Evolutionary conservation across 2,888 invertebrate species (phyloP).

Genomic region (Drosophila mimica): DNA sequence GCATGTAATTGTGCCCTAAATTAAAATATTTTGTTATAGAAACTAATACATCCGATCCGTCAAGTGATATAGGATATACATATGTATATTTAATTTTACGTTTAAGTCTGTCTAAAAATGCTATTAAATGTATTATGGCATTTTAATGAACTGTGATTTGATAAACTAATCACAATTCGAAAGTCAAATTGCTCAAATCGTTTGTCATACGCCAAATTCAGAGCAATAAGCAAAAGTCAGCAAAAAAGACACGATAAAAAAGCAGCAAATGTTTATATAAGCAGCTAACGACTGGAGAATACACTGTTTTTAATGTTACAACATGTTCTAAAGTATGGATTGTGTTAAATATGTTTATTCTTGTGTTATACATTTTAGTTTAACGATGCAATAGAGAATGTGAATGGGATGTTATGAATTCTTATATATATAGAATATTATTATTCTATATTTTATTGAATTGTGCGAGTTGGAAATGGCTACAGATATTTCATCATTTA

Average conservation of each 20-base stretch:
- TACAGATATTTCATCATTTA: background rate
- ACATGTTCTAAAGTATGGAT: background rate
- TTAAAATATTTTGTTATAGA: slow-evolving; percentile 21
- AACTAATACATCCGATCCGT: slow-evolving; percentile 23
- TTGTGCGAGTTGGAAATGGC: background rate
- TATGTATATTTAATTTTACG: background rate
- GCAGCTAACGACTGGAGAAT: slow-evolving; percentile 5
- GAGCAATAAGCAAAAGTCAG: slow-evolving; percentile 46
- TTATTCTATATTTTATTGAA: background rate
- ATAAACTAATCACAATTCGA: slow-evolving; percentile 74
- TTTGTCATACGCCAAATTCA: slow-evolving; percentile 64
- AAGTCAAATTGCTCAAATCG: slow-evolving; percentile 75
- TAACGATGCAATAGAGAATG: background rate
- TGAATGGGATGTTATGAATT: background rate
- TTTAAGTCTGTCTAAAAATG: slow-evolving; percentile 26
- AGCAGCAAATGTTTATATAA: background rate
- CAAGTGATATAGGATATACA: background rate
- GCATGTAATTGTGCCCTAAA: slow-evolving; percentile 42
- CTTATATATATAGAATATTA: background rate
- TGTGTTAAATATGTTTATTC: background rate
- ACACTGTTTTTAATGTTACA: slow-evolving; percentile 1
- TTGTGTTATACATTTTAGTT: background rate
- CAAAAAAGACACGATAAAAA: slow-evolving; percentile 5
- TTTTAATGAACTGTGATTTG: slow-evolving; percentile 70
- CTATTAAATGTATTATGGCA: slow-evolving; percentile 58